These are phyloP conservation scores for Lepidotrigona ventralis DNA, from an alignment of 1,140 invertebrate genomes.

Conservation along the genomic window DNA sequence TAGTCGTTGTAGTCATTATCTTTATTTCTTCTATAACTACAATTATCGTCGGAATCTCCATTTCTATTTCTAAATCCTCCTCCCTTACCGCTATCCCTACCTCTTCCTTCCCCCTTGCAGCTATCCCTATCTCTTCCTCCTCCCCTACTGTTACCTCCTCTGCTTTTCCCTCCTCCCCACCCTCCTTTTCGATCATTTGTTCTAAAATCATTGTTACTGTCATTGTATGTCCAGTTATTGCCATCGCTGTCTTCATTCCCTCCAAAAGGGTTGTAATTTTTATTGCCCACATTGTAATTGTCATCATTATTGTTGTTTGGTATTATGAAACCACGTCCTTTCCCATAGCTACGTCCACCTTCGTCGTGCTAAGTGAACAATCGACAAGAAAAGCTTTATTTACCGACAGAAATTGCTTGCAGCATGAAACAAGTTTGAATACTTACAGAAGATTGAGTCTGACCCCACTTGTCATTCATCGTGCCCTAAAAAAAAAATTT, in stretches of 20 bases:
- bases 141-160: conserved; percentile 26
- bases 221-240: neutral
- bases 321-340: conserved; percentile 65
- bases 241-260: conserved; percentile 17
- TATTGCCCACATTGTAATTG: conserved; percentile 6
- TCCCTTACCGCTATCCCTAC: conserved; percentile 39
- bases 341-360: conserved; percentile 61
- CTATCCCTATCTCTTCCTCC: conserved; percentile 26
- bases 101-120: conserved; percentile 31
- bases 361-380: conserved; percentile 52
- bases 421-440: neutral
- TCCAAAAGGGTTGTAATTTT: conserved; percentile 12
- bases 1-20: conserved; percentile 4
- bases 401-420: neutral
- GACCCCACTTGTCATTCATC: conserved; percentile 56
- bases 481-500: neutral
- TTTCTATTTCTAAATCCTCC: conserved; percentile 25
- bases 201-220: neutral
- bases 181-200: neutral
- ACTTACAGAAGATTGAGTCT: conserved; percentile 46
- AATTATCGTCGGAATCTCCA: conserved; percentile 38
- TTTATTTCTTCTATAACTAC: neutral
- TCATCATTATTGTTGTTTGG: conserved; percentile 52
- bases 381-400: neutral
- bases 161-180: neutral